Percentiles rank a stretch among this genome's conserved stretches.
Conservation (phyloP, 2,113 vertebrate species). For the Andinoacara biseriatus region DNA sequence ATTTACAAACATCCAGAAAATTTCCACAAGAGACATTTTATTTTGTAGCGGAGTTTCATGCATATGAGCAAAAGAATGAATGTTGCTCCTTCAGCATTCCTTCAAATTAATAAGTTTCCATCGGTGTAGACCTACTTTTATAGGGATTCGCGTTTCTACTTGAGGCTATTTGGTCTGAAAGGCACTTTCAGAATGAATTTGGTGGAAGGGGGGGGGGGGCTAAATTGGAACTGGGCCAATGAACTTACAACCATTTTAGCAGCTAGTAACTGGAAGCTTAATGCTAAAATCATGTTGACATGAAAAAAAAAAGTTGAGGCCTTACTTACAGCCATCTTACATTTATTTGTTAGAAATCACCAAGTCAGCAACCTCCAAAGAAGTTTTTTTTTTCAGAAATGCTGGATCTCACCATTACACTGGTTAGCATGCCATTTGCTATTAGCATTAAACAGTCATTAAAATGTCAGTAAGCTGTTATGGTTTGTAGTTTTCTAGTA, state of each 20-base stretch:
- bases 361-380: not conserved
- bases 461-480: not conserved
- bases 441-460: not conserved
- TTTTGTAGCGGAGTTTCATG: no score
- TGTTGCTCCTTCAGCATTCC: not conserved
- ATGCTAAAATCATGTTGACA: not conserved
- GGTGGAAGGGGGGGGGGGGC: not conserved
- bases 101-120: not conserved
- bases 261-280: not conserved
- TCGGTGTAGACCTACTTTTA: not conserved
- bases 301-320: not conserved
- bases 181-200: not conserved
- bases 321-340: not conserved
- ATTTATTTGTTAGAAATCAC: not conserved
- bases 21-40: not conserved
- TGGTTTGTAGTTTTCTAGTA: not conserved
- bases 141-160: rapidly evolving
- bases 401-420: not conserved
- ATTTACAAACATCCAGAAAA: not conserved
- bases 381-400: rapidly evolving
- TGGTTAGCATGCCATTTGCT: not conserved
- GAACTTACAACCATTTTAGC: not conserved
- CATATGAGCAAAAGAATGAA: not conserved
- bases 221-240: not conserved
- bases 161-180: not conserved